Base-by-base conservation (phyloP, 2,888 invertebrate genomes). In the Timandra comae region DNA sequence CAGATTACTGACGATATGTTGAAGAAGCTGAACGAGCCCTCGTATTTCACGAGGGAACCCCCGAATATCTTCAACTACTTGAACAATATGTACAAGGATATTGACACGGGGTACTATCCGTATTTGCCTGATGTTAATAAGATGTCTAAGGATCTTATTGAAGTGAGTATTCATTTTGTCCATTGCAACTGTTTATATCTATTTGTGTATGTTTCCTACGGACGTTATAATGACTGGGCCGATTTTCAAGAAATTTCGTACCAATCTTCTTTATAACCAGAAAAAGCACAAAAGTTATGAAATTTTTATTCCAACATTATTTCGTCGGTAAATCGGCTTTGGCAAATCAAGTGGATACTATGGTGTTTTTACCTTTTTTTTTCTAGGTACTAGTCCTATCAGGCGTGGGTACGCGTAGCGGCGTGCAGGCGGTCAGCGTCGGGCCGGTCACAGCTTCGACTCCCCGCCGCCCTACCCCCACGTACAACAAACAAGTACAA, bases 21-120 rank as follows among this genome's bases (percentile, higher is more conserved):
- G 22, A 87, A 88, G 33, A 88, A 88, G 56, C 71, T 93, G 46
- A 65, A 72, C 1, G 70, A 88, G 36, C 93, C 93, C 31, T 76
- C 78, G 28, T 91, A 89, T 49, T 88, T 93, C 51, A 82, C 71
- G 3, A 55, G 69, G 1, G 87, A 88, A 1, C 92, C 94, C 1
- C 92, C 94, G 0, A 90, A 86, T 64, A 86, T 97, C 25, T 92
- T 93, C 60, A 80, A 88, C 23, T 93, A 93, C 56, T 69, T 97
- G 37, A 88, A 90, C 51, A 77, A 87, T 6, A 86, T 93, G 49
- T 65, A 95, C 35, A 82, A 85, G 24, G 87, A 88, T 7, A 56
- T 74, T 0, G 79, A 87, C 30, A 63, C 86, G 0, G 61, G 81
- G 0, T 86, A 90, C 7, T 95, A 92, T 69, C 94, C 94, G 0